Percentiles rank a stretch among this genome's conserved stretches.
Conservation (phyloP, 2,113 vertebrate genomes). For the Siphamia tubifer region DNA sequence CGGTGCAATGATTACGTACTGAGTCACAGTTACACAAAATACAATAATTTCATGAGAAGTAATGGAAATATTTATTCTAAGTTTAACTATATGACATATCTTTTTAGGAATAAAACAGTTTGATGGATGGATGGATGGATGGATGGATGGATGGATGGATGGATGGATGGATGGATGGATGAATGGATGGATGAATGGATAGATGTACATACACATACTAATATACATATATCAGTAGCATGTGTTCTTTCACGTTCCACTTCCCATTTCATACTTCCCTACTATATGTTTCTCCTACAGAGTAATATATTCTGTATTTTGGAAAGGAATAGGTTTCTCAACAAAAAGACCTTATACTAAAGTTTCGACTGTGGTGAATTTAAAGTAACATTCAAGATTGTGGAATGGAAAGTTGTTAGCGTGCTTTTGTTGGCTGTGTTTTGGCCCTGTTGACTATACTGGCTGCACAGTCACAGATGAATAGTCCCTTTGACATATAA, state of each 20-base stretch:
- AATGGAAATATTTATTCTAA: no score
- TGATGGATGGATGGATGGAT: no score
- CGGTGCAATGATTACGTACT: no score
- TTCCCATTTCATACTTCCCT: not conserved
- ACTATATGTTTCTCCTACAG: not conserved
- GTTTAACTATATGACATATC: no score
- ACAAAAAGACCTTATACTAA: not conserved
- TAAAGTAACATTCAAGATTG: not conserved
- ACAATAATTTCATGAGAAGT: no score
- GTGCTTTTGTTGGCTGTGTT: not conserved
- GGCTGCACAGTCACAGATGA: not conserved
- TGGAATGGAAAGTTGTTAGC: not conserved
- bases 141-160: no score
- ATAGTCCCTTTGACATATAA: not conserved
- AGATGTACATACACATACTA: no score
- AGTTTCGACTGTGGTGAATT: not conserved
- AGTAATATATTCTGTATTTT: not conserved
- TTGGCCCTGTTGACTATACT: not conserved
- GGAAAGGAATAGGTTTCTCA: not conserved
- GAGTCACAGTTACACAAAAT: no score
- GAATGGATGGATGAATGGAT: no score
- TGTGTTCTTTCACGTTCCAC: not conserved
- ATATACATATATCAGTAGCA: not conserved
- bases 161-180: no score
- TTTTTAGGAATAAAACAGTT: no score